Base-by-base conservation (phyloP, 2,888 invertebrate genomes). In the Dryobota labecula region DNA sequence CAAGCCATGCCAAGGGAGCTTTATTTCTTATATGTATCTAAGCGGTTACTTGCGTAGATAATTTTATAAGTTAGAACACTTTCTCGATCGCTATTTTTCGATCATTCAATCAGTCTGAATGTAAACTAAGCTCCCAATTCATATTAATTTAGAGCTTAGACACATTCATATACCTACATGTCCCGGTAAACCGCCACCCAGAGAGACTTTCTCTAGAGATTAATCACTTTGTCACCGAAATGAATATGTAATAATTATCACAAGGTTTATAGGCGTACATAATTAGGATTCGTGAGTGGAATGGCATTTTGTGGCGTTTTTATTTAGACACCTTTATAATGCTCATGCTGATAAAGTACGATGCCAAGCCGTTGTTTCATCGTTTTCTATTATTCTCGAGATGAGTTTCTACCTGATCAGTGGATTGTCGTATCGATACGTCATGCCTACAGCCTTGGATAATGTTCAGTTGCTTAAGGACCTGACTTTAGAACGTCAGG, bases 161-260 rank as follows among this genome's bases (percentile, higher is more conserved):
- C 57, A 62, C 20, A 30, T 69, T 66, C 61, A 20, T 41, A 30
- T 24, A 51, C 11, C 8, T 38, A 20, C 1, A 27, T 15, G 47
- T 72, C 49, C n/a, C 36, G 18, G 56, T 20, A 27, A 13, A 36
- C 6, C 24, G 13, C 56, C 54, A 63, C 63, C 75, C 75, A 64
- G n/a, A 47, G 51, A 30, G 54, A 65, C 70, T 75, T 80, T 80
- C 66, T 70, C 66, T 45, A n/a, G 13, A 54, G 64, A 78, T 80
- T 70, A 66, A 78, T 69, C 51, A 65, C 57, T 69, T 57, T 76
- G 57, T 67, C 76, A 73, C 54, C 74, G 30, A 73, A 79, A 79
- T 73, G 9, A 58, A 63, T 63, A 38, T 77, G 57, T 73, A 49
- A 73, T 79, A 77, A 79, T 73, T 51, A 77, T 79, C 74, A 79